Base-by-base conservation (phyloP, 92 coral and sea anemone species). In the Bergia puertoricense region DNA sequence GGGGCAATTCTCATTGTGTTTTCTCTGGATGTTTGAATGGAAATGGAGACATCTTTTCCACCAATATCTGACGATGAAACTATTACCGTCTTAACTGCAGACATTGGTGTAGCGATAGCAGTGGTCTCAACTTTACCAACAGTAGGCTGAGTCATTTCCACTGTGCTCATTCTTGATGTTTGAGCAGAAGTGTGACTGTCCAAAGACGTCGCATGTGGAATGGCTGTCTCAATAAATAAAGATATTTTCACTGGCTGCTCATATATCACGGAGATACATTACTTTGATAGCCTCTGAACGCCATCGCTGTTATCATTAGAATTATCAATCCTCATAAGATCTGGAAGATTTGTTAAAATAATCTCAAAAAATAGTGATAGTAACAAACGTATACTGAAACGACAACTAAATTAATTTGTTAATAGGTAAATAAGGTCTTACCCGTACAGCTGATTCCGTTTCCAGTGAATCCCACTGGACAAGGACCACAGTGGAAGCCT, bases 401-500 rank as follows among this genome's bases (percentile, higher is more conserved):
- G 30, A 30, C 30, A 30, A 30, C 30, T 30, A 30, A 30, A 30
- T 30, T 30, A 30, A 30, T 30, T 30, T 30, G 30, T 30, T 30
- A 30, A 30, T 30, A 30, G 30, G 30, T 30, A 30, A 30, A 30
- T 30, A 30, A 30, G 30, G 30, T 10, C 51, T 46, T 85, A 93
- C 96, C 93, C 85, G 81, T 62, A 46, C 98, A 96, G 10, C 77
- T 81, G 56, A 85, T 88, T 41, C 98, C 98, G 72, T 96, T 90
- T 2, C 98, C 98, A n/a, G 91, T 82, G 76, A 89, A 85, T 36
- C 96, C 98, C 20, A 41, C 40, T 9, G 98, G 96, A 68, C 98
- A 96, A 30, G 93, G 88, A 30, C 86, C 96, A 89, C 98, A 96
- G 10, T 81, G n/a, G 67, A 88, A 85, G 16, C 90, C 80, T 40